These are phyloP conservation scores for Columba janthina DNA, from an alignment of 2,113 vertebrate species.

Conservation along the genomic window DNA sequence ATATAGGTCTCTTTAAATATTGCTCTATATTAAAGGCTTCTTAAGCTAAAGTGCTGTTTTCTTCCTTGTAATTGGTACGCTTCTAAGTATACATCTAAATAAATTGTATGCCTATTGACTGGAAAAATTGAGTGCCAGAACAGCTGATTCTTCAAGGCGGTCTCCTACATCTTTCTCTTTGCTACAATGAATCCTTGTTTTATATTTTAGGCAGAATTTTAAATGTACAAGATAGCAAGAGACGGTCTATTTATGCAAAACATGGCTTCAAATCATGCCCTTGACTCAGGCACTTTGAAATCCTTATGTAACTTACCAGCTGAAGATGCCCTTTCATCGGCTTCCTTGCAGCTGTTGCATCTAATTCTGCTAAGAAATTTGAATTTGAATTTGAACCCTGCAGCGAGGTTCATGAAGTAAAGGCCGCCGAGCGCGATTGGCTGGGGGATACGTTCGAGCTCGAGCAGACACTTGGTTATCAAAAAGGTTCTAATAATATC, in stretches of 20 bases:
- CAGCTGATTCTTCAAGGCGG: background rate
- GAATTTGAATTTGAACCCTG: slow-evolving; percentile 50
- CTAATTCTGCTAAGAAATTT: slow-evolving; percentile 54
- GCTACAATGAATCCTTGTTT: background rate
- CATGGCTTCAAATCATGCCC: background rate
- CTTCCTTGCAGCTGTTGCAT: slow-evolving; percentile 29
- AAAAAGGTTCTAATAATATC: slow-evolving; percentile 48
- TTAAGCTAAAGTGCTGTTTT: background rate
- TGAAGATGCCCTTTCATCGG: background rate
- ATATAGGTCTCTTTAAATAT: background rate
- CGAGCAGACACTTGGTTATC: slow-evolving; percentile 25
- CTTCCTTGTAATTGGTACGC: background rate
- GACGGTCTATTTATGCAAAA: background rate
- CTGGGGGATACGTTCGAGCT: background rate
- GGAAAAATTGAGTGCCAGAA: background rate
- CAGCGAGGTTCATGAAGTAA: background rate
- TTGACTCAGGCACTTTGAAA: background rate
- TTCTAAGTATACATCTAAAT: background rate
- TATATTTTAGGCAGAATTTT: background rate
- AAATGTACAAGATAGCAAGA: background rate
- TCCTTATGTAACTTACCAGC: slow-evolving; percentile 4
- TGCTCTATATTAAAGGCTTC: background rate
- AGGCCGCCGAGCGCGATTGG: background rate
- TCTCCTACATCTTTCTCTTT: background rate
- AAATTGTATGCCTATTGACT: background rate